phyloP scores from a whole-genome alignment of 2,888 invertebrate species.

The Toxonevra muliebris region DNA sequence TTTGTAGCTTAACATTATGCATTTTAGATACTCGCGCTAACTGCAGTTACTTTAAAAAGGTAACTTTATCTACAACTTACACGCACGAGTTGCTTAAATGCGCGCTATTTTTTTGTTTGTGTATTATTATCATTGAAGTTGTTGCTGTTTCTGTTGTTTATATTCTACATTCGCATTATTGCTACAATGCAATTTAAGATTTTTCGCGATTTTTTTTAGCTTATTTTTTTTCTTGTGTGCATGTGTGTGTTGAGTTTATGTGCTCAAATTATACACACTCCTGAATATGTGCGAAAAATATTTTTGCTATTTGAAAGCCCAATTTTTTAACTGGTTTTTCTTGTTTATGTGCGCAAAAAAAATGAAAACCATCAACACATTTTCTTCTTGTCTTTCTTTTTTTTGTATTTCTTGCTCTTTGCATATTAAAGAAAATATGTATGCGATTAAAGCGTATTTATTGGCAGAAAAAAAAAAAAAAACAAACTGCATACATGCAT shows the following conservation, averaged over 20 bases:
- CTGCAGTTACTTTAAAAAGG: too few species aligned
- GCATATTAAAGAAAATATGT: background rate
- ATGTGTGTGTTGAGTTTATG: too few species aligned
- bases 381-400: background rate
- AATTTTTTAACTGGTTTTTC: conserved; percentile 7
- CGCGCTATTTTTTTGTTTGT: background rate
- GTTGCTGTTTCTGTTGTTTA: background rate
- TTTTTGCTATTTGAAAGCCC: background rate
- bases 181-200: background rate
- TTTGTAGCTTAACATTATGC: too few species aligned
- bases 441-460: background rate
- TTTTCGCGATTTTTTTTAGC: background rate
- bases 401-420: background rate
- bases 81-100: too few species aligned
- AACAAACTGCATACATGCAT: background rate
- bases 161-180: background rate
- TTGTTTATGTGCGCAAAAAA: background rate
- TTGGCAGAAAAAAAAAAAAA: background rate
- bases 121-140: background rate
- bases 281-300: background rate
- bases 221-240: background rate
- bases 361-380: too few species aligned
- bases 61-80: too few species aligned
- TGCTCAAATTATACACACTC: background rate
- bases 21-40: too few species aligned